phyloP scores from a whole-genome alignment of 53 echinoderm and acorn worm genomes.

The Echinarachnius parma region DNA sequence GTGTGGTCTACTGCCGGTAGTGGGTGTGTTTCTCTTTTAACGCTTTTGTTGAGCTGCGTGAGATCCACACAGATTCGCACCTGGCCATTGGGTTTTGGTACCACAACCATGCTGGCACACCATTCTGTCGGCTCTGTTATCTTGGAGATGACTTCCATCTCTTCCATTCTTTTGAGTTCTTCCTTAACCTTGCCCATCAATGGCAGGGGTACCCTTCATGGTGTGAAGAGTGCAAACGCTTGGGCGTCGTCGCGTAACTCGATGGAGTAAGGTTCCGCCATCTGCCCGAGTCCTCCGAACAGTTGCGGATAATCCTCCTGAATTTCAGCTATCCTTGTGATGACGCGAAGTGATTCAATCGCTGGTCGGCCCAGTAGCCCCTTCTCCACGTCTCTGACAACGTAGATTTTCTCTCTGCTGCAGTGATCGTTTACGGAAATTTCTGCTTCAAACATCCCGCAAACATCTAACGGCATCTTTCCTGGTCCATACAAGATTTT shows the following conservation, averaged over 20 bases:
- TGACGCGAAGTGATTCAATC: too few species aligned
- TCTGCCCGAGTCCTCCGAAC: constrained; percentile 51
- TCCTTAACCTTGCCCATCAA: constrained; percentile 38
- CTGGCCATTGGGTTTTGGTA: constrained; percentile 50
- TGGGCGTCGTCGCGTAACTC: constrained; percentile 27
- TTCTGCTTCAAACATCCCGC: too few species aligned
- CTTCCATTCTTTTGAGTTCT: constrained; percentile 53
- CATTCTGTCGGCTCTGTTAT: constrained; percentile 52
- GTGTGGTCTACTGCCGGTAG: constrained; percentile 56
- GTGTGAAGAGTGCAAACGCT: constrained; percentile 31
- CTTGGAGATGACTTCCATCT: constrained; percentile 55
- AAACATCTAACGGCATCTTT: too few species aligned
- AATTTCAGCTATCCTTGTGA: too few species aligned
- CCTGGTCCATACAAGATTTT: too few species aligned
- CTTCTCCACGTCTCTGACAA: too few species aligned
- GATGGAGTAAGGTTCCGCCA: constrained; percentile 41
- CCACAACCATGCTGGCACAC: too few species aligned
- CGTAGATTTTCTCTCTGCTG: too few species aligned
- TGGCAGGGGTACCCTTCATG: constrained; percentile 52
- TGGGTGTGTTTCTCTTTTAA: constrained; percentile 47
- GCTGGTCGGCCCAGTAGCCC: too few species aligned
- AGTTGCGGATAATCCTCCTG: constrained; percentile 42
- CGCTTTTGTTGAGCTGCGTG: constrained; percentile 48
- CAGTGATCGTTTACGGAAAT: too few species aligned
- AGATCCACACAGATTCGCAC: constrained; percentile 67